Evolutionary conservation across 1,140 invertebrate species (phyloP).

Genomic region (Calliopsis andreniformis): DNA sequence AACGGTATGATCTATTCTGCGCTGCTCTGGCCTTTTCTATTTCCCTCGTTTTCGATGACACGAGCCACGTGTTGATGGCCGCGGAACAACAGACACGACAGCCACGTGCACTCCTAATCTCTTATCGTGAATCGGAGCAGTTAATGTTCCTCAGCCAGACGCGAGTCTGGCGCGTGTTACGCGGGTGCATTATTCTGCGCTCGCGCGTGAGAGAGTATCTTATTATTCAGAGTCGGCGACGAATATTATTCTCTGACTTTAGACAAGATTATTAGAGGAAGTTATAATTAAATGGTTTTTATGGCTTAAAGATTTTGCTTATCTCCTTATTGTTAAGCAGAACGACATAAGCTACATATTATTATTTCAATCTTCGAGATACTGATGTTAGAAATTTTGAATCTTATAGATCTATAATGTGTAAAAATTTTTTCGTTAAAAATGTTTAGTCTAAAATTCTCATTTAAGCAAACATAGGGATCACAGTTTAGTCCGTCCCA

Average conservation of each 20-base stretch:
- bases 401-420: too few relatives aligned
- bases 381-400: too few relatives aligned
- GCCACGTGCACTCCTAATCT: conserved; percentile 59
- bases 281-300: too few relatives aligned
- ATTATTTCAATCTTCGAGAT: too few relatives aligned
- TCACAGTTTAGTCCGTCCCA: not conserved
- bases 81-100: conserved; percentile 8
- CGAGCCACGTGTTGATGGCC: conserved; percentile 53
- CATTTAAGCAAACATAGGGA: not conserved
- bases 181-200: conserved; percentile 1
- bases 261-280: too few relatives aligned
- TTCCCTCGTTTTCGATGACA: conserved; percentile 56
- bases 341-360: too few relatives aligned
- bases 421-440: too few relatives aligned
- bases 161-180: conserved; percentile 31
- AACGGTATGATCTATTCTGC: conserved; percentile 33
- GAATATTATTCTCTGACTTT: too few relatives aligned
- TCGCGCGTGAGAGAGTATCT: not conserved
- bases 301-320: too few relatives aligned
- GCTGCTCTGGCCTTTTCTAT: conserved; percentile 59
- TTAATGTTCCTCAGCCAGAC: conserved; percentile 29
- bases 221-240: too few relatives aligned
- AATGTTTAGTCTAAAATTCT: too few relatives aligned
- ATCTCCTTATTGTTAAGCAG: too few relatives aligned
- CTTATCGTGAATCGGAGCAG: conserved; percentile 55